Conservation (phyloP, 1,140 invertebrate genomes). For the Hirudo medicinalis region DNA sequence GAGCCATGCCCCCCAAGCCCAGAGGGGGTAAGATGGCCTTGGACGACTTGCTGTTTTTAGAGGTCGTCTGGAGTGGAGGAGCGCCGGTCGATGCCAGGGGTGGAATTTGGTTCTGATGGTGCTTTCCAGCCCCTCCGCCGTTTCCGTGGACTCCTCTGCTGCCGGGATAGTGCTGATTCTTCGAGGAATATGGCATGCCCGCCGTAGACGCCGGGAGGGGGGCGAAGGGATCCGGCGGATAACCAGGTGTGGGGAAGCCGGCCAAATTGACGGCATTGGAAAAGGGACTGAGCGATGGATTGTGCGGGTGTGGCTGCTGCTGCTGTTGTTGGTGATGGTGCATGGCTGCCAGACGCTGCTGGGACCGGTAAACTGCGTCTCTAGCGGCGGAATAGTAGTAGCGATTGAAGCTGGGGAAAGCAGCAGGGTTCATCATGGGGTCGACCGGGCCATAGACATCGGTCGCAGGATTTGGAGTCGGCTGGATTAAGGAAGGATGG, state of each 20-base stretch:
- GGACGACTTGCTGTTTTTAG: constrained; percentile 3
- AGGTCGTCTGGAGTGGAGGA: neutral
- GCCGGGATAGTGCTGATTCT: neutral
- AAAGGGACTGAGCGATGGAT: constrained; percentile 4
- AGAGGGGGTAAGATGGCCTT: constrained; percentile 3
- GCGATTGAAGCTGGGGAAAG: constrained; percentile 17
- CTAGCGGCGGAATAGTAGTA: constrained; percentile 19
- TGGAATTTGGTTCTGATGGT: neutral
- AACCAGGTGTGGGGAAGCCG: neutral
- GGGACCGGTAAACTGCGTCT: constrained; percentile 19
- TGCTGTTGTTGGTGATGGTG: constrained; percentile 17
- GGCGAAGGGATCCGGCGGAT: neutral
- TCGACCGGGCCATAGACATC: constrained; percentile 20
- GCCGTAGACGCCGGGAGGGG: neutral
- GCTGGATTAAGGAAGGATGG: constrained; percentile 4
- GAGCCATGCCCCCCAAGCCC: neutral
- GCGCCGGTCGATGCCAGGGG: neutral
- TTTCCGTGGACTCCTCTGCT: too few relatives aligned
- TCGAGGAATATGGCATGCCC: neutral
- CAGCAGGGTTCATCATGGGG: neutral
- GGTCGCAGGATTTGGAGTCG: constrained; percentile 4
- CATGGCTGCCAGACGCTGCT: constrained; percentile 17
- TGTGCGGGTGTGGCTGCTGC: neutral
- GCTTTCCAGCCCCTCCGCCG: neutral
- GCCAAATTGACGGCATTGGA: constrained; percentile 8